Conservation (phyloP, 1,140 invertebrate species). For the Cyphomyrmex costatus region DNA sequence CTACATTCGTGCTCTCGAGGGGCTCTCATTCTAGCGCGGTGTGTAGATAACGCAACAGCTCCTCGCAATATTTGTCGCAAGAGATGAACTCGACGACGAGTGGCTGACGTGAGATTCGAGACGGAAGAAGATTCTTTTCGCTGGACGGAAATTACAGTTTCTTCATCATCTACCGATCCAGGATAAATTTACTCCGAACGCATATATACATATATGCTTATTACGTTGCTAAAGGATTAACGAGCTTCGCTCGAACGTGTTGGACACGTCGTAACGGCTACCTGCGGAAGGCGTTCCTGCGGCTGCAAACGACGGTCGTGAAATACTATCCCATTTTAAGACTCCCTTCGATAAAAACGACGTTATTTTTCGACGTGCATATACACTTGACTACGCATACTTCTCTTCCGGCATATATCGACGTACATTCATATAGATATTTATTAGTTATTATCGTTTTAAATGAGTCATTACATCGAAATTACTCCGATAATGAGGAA, state of each 20-base stretch:
- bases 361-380: slow-evolving; percentile 7
- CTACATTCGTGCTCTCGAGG: slow-evolving; percentile 42
- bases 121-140: background rate
- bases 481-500: slow-evolving; percentile 26
- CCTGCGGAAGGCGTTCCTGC: slow-evolving; percentile 13
- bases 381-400: background rate
- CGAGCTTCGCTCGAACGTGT: slow-evolving; percentile 12
- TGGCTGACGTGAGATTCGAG: too few relatives aligned
- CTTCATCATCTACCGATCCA: background rate
- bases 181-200: background rate
- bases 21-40: slow-evolving; percentile 30
- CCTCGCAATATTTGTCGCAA: background rate
- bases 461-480: slow-evolving; percentile 27
- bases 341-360: slow-evolving; percentile 21
- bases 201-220: background rate
- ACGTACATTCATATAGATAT: slow-evolving; percentile 22
- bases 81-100: background rate
- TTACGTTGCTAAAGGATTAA: slow-evolving; percentile 30
- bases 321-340: slow-evolving; percentile 31
- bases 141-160: slow-evolving; percentile 1
- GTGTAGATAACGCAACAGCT: slow-evolving; percentile 14
- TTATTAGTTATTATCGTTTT: slow-evolving; percentile 38
- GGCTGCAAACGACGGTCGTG: slow-evolving; percentile 19
- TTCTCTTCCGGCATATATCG: slow-evolving; percentile 11
- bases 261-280: background rate